A percentile compares a stretch with the other conserved stretches of the same genome.
Evolutionary conservation across 2,113 vertebrate genomes (phyloP).

Genomic region (Rhea americana): DNA sequence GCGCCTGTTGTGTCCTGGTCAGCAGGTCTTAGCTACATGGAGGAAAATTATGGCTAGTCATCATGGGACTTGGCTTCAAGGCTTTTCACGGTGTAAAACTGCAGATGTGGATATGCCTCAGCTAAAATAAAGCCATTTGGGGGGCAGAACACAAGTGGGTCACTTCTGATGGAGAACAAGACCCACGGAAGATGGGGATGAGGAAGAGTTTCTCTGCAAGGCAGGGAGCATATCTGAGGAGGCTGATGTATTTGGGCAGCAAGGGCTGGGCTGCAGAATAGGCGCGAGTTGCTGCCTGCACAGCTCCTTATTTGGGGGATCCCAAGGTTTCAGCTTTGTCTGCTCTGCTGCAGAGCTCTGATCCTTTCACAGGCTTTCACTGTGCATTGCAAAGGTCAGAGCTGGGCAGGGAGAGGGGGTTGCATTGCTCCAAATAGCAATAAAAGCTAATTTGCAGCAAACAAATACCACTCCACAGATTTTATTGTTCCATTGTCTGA

Average conservation of each 20-base stretch:
- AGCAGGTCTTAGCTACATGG: background rate
- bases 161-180: background rate
- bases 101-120: background rate
- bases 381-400: background rate
- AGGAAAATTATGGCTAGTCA: background rate
- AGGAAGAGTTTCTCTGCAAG: background rate
- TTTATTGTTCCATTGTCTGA: background rate
- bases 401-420: background rate
- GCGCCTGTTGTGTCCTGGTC: background rate
- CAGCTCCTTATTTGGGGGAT: background rate
- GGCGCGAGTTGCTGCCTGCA: background rate
- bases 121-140: background rate
- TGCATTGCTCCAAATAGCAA: background rate
- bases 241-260: rapidly evolving
- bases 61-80: background rate
- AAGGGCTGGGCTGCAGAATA: background rate
- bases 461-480: background rate
- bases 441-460: background rate
- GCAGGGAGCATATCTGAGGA: background rate
- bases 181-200: background rate
- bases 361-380: background rate
- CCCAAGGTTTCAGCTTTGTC: background rate
- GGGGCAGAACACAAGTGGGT: background rate
- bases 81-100: background rate
- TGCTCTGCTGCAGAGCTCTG: background rate